phyloP scores from a whole-genome alignment of 2,797 vertebrate species.

The Gambusia yucatana region DNA sequence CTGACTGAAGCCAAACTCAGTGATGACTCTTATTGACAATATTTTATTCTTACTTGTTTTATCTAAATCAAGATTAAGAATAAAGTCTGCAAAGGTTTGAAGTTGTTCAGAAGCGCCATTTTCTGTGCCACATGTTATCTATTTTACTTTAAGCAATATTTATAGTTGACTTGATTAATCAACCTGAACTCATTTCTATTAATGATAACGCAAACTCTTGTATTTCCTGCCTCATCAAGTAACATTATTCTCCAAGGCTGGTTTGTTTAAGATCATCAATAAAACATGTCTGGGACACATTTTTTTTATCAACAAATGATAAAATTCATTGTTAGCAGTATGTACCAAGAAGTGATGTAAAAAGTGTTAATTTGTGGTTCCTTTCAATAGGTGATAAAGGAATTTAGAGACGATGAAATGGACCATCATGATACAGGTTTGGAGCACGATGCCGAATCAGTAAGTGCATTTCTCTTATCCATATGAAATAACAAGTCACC shows the following conservation, averaged over 20 bases:
- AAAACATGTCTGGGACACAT: not conserved
- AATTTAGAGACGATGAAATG: constrained; percentile 93
- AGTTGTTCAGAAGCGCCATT: not conserved
- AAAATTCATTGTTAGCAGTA: not conserved
- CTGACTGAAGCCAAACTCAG: not conserved
- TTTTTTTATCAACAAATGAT: not conserved
- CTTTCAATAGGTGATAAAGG: constrained; percentile 87
- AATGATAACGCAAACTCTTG: not conserved
- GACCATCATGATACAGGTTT: constrained; percentile 94
- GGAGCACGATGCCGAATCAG: constrained; percentile 88
- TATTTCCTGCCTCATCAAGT: not conserved
- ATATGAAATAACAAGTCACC: not conserved
- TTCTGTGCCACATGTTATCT: not conserved
- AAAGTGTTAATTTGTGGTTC: not conserved
- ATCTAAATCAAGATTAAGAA: not conserved
- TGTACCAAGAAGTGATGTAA: not conserved
- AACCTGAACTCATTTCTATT: not conserved
- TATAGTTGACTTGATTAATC: not conserved
- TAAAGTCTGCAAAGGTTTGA: not conserved
- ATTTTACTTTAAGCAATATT: not conserved
- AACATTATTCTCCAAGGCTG: not conserved
- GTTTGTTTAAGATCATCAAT: not conserved
- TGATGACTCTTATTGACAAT: not conserved
- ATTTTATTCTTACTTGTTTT: not conserved
- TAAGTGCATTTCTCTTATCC: constrained; percentile 67